Evolutionary conservation across 2,888 invertebrate species (phyloP), one percentile per base, ranked within the genome.

Genomic region (Pollenia amentaria): DNA sequence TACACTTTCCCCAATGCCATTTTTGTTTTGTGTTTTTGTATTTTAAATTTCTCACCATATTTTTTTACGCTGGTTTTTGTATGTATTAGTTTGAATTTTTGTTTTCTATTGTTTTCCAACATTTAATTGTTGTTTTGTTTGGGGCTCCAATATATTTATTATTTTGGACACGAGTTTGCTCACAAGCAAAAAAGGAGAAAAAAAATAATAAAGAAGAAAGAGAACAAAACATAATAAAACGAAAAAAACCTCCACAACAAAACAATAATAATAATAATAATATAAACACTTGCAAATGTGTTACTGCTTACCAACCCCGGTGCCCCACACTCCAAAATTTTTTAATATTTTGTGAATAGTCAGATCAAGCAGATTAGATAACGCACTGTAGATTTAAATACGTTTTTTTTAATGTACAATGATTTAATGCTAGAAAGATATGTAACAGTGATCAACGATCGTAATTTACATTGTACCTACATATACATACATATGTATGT

Each of bases 91-190:
- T 18, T 64, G 11, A 42, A 53, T 69, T 48, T 46, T 69, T 82
- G 40, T 67, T 73, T 64, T 2, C 12, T 67, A 40, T 29, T 77
- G 6, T 60, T 18, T 62, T 29, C 12, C 44, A 42, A 40, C 53
- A 51, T 60, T 70, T 44, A 48, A 16, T 85, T 81, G 79, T 87
- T 85, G 48, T 87, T 64, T 87, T 51, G 18, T 83, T 60, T 87
- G 38, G 10, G 40, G 46, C 40, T 51, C 40, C 60, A 46, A 29
- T 11, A 14, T n/a, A 16, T 70, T 12, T 44, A 46, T 3, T 29
- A 29, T 53, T 72, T 46, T 60, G 48, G 57, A 53, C 21, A 42
- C 51, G 62, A 60, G 78, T 78, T 78, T 70, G 70, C 83, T 84
- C 65, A 48, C 21, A 51, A 72, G 9, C 21, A 55, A 46, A 7